phyloP scores from a whole-genome alignment of 2,888 invertebrate species.

The Bombylius major region DNA sequence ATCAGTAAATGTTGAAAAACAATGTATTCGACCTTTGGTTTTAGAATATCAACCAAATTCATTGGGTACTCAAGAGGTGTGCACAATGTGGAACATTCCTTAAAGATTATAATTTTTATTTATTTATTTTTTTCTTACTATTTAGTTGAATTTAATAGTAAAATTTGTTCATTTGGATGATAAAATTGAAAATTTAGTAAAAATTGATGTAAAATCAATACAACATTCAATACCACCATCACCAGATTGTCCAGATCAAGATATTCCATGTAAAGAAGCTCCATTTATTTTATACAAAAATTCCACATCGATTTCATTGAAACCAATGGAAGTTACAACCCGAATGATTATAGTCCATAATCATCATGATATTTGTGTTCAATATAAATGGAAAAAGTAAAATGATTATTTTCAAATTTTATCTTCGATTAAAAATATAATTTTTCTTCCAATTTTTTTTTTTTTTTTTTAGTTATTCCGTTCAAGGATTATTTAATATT shows the following conservation, averaged over 20 bases:
- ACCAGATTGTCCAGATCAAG: slow-evolving; percentile 1
- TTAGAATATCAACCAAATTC: neutral
- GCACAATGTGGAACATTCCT: neutral
- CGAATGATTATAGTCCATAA: slow-evolving; percentile 9
- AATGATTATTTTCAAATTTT: too few relatives aligned
- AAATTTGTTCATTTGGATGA: too few relatives aligned
- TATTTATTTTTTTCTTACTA: too few relatives aligned
- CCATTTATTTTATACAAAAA: slow-evolving; percentile 9
- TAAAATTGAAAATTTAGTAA: too few relatives aligned
- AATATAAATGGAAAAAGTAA: slow-evolving; percentile 3
- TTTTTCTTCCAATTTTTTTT: too few relatives aligned
- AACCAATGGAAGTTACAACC: neutral
- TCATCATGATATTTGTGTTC: neutral
- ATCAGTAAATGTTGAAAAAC: neutral
- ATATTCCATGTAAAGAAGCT: neutral
- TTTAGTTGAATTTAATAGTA: too few relatives aligned
- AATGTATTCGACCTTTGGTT: neutral
- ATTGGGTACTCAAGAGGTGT: neutral
- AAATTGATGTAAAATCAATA: neutral
- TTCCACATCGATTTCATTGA: slow-evolving; percentile 1
- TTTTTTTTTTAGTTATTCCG: neutral
- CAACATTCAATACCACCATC: slow-evolving; percentile 1
- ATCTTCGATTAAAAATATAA: neutral
- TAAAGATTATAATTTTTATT: too few relatives aligned
- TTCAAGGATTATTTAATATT: neutral